Percentiles rank a stretch among this genome's conserved stretches.
Evolutionary conservation across 2,888 invertebrate genomes (phyloP).

Genomic region (Xanthorhoe spadicearia): DNA sequence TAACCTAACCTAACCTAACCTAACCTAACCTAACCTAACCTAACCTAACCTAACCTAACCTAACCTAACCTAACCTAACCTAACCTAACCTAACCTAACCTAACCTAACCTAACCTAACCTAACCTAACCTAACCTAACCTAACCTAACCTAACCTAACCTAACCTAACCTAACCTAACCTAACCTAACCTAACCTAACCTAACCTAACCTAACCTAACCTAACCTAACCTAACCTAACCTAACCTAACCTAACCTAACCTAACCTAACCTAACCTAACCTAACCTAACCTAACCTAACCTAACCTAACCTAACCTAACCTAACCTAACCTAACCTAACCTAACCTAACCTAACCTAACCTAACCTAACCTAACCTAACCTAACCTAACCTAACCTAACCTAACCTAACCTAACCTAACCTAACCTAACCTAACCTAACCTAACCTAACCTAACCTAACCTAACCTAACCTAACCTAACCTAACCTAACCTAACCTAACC

Average conservation of each 20-base stretch:
- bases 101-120: constrained; percentile 18
- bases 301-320: constrained; percentile 19
- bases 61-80: constrained; percentile 18
- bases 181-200: constrained; percentile 18
- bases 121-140: constrained; percentile 18
- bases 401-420: constrained; percentile 19
- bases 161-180: constrained; percentile 18
- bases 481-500: too few relatives aligned
- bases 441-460: constrained; percentile 19
- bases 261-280: constrained; percentile 19
- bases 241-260: constrained; percentile 19
- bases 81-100: constrained; percentile 18
- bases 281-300: constrained; percentile 19
- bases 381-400: constrained; percentile 19
- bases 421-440: constrained; percentile 19
- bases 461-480: too few relatives aligned
- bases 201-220: constrained; percentile 18
- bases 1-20: constrained; percentile 18
- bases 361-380: constrained; percentile 19
- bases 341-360: constrained; percentile 19
- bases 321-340: constrained; percentile 19
- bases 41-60: constrained; percentile 18
- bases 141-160: constrained; percentile 18
- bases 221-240: constrained; percentile 19
- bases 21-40: constrained; percentile 18